Evolutionary conservation across 2,113 vertebrate species (phyloP).

Genomic region (Antigone vipio): DNA sequence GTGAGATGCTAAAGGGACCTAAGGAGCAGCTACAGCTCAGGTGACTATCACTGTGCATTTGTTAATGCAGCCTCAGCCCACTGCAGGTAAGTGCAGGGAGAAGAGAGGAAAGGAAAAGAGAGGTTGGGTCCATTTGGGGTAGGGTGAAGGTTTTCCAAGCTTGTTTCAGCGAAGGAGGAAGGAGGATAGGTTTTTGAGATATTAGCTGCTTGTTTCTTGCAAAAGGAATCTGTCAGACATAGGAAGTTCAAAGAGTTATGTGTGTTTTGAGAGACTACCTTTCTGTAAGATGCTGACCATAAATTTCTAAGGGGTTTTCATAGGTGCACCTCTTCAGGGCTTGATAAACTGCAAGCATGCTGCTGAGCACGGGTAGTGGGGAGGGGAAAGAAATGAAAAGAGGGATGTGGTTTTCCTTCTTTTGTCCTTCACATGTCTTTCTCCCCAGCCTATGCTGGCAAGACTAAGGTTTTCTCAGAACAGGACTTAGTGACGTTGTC

Average conservation of each 20-base stretch:
- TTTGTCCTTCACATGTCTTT: not conserved
- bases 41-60: not conserved
- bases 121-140: not conserved
- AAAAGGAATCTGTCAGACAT: not conserved
- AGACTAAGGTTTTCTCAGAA: not conserved
- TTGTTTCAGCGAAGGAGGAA: not conserved
- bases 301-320: not conserved
- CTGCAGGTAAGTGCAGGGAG: not conserved
- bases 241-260: not conserved
- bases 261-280: not conserved
- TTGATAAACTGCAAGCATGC: not conserved
- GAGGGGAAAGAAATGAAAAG: not conserved
- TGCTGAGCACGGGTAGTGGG: not conserved
- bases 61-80: not conserved
- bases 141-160: not conserved
- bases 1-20: not conserved
- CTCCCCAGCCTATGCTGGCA: not conserved
- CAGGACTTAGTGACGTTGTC: not conserved
- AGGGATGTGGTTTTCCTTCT: not conserved
- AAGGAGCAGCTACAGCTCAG: not conserved
- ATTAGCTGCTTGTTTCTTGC: not conserved
- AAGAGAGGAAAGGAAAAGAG: not conserved
- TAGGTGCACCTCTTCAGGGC: not conserved
- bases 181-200: not conserved
- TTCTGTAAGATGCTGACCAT: not conserved